phyloP scores from a whole-genome alignment of 2,797 vertebrate species.

The Cygnus olor region DNA sequence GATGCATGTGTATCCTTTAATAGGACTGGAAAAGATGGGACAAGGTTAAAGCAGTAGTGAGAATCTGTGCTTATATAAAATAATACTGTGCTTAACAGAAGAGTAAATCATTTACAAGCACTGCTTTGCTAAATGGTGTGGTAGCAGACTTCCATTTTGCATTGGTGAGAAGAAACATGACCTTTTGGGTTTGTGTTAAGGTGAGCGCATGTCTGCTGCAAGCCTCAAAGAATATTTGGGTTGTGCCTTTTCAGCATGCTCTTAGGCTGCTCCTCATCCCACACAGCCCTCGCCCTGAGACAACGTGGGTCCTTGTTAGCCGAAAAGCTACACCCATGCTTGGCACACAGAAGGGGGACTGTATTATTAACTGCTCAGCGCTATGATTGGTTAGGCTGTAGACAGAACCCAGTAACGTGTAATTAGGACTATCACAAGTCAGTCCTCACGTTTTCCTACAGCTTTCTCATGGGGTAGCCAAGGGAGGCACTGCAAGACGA shows the following conservation, averaged over 20 bases:
- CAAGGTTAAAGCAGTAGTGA: neutral
- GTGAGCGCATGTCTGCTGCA: neutral
- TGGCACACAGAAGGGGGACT: neutral
- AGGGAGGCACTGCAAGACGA: neutral
- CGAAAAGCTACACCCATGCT: neutral
- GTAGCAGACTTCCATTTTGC: neutral
- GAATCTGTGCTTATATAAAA: constrained; percentile 19
- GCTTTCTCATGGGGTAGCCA: neutral
- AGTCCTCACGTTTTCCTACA: neutral
- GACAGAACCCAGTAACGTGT: neutral
- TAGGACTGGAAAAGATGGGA: neutral
- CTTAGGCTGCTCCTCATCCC: neutral
- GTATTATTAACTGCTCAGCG: neutral
- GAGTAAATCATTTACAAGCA: neutral
- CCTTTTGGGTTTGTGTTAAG: neutral
- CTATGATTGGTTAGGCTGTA: neutral
- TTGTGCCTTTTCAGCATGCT: neutral
- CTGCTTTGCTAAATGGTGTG: neutral
- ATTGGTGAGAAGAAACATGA: neutral
- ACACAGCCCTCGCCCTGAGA: neutral
- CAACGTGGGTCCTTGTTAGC: neutral
- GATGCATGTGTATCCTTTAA: neutral
- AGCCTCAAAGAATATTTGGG: neutral
- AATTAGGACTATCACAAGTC: neutral
- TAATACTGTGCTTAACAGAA: neutral